Conservation (phyloP, 2,113 vertebrate species). For the Murina feae region DNA sequence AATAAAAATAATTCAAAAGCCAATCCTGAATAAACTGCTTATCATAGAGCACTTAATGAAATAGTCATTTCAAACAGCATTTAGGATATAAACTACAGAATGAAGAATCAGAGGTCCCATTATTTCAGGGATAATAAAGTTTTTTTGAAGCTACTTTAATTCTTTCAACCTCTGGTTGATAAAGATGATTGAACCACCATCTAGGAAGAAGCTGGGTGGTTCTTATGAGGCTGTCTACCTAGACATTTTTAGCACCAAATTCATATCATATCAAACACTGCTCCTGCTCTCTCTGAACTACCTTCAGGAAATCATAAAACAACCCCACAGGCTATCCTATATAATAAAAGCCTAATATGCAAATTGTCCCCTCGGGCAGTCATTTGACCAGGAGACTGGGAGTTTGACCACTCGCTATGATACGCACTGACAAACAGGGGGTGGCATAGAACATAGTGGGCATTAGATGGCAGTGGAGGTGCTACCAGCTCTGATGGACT, state of each 20-base stretch:
- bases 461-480: too few species aligned
- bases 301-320: not conserved
- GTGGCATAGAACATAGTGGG: too few species aligned
- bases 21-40: constrained; percentile 44
- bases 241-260: not conserved
- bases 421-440: too few species aligned
- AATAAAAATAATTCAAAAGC: constrained; percentile 37
- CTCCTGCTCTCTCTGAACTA: not conserved
- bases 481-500: too few species aligned
- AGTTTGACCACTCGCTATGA: too few species aligned
- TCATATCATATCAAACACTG: not conserved
- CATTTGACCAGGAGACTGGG: too few species aligned
- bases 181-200: not conserved
- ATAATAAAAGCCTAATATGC: too few species aligned
- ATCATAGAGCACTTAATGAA: not conserved
- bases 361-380: too few species aligned
- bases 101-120: not conserved
- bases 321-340: not conserved
- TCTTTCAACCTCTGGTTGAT: not conserved
- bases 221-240: not conserved
- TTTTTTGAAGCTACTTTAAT: not conserved
- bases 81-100: constrained; percentile 2
- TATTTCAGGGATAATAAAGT: not conserved
- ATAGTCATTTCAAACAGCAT: not conserved
- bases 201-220: not conserved